Conservation (phyloP, 2,888 invertebrate species). For the Dicycla oo region DNA sequence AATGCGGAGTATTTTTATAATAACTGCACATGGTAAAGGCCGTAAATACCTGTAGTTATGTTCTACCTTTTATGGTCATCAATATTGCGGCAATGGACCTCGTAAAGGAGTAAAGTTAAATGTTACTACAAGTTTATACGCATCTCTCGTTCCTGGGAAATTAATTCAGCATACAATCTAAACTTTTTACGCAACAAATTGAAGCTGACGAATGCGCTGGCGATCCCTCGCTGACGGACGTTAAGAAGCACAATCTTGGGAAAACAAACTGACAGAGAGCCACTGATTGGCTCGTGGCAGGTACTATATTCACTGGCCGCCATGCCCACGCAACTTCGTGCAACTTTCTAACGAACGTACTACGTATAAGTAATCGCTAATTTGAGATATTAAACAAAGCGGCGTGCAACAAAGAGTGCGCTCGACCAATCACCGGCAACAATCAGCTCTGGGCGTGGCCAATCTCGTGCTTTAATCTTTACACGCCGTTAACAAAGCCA, state of each 20-base stretch:
- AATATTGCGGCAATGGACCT: constrained; percentile 29
- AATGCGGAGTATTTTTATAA: constrained; percentile 40
- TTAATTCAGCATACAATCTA: constrained; percentile 12
- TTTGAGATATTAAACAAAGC: constrained; percentile 84
- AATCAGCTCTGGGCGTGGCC: constrained; percentile 83
- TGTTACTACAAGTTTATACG: constrained; percentile 31
- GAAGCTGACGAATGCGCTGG: constrained; percentile 38
- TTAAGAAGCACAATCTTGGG: constrained; percentile 38
- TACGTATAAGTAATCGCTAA: constrained; percentile 77
- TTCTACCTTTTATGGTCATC: constrained; percentile 37
- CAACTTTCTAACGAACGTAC: constrained; percentile 61
- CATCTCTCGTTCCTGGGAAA: constrained; percentile 20
- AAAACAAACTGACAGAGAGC: constrained; percentile 44
- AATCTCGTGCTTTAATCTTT: constrained; percentile 80
- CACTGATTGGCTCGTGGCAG: constrained; percentile 58
- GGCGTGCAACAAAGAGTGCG: constrained; percentile 82
- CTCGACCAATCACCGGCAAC: constrained; percentile 82
- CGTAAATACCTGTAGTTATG: constrained; percentile 37
- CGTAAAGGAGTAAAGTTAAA: constrained; percentile 20
- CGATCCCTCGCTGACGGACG: constrained; percentile 33
- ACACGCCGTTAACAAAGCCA: constrained; percentile 81
- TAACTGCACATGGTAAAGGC: constrained; percentile 38
- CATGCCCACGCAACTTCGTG: constrained; percentile 59
- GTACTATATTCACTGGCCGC: constrained; percentile 40
- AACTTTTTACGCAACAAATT: constrained; percentile 42